Evolutionary conservation across 2,797 vertebrate genomes (phyloP), one percentile per base, ranked within the genome.

Genomic region (Triplophysa bombifrons): DNA sequence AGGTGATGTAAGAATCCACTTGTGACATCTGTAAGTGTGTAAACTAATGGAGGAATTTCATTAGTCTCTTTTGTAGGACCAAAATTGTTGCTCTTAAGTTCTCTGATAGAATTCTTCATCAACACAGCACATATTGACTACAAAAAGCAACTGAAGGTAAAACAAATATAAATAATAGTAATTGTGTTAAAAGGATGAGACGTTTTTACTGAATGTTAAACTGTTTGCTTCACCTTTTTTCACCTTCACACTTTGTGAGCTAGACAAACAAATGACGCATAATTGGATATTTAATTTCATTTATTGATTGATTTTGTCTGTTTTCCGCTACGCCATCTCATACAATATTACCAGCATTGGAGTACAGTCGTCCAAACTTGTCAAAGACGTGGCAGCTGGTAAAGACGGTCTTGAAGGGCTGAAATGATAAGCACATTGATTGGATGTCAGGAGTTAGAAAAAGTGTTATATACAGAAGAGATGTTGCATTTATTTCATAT

Each of bases 331-430:
- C 16, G 75, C 46, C 72, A 64, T 75, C 78, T 89, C 90, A 94
- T 8, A 93, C 81, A 82, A 90, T 91, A 83, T 92, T 86, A 20
- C 92, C 94, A 83, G 92, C 69, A 79, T 89, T 91, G 78, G 93
- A 95, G 86, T 92, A 94, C 13, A 88, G 83, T 86, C 88, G 91
- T 80, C 92, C 92, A 86, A 92, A 94, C 78, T 92, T 93, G 61
- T 93, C 91, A 4, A 95, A 95, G 82, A 95, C 83, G 17, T 85
- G 84, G 85, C 93, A 91, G 0, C 91, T 88, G 70, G 93, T 87
- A 41, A 93, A 89, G 48, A 91, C 82, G 0, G 92, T 94, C 87
- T 92, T 90, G 86, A 95, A 95, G 74, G 91, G 90, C 95, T 97
- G 87, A 74, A 91, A 88, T 74, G 81, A 82, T 68, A 78, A 78